phyloP scores from a whole-genome alignment of 2,113 vertebrate genomes.

The Genyomyrus donnyi region DNA sequence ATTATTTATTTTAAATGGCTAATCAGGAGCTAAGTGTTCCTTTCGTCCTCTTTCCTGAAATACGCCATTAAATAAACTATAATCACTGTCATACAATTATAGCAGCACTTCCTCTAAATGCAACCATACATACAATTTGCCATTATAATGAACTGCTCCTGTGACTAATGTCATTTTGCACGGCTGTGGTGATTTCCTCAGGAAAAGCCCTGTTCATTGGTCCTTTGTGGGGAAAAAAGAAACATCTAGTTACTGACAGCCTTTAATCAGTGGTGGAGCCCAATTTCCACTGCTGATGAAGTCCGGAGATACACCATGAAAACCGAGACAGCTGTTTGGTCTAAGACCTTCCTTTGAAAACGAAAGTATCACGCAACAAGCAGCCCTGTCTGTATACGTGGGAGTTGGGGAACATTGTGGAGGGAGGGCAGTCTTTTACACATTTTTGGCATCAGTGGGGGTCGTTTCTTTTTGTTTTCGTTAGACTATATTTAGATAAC shows the following conservation, averaged over 20 bases:
- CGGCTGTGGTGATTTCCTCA: constrained; percentile 38
- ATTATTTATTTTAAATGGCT: constrained; percentile 38
- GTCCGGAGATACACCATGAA: not conserved
- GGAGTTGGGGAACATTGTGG: not conserved
- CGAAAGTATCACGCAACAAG: not conserved
- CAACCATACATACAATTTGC: constrained; percentile 35
- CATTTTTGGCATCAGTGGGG: not conserved
- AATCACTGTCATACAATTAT: constrained; percentile 51
- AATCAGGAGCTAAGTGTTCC: constrained; percentile 37
- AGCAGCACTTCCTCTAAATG: constrained; percentile 35
- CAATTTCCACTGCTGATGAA: not conserved
- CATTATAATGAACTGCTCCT: constrained; percentile 48
- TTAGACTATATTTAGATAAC: not conserved
- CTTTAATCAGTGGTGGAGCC: constrained; percentile 16
- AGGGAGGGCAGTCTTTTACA: not conserved
- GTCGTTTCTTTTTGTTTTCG: not conserved
- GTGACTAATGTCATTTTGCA: constrained; percentile 36
- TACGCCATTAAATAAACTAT: constrained; percentile 45
- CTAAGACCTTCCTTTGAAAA: not conserved
- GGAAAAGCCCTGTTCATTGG: constrained; percentile 25
- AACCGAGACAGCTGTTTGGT: not conserved
- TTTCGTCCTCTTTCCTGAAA: constrained; percentile 40
- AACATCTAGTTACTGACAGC: constrained; percentile 11
- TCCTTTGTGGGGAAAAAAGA: constrained; percentile 17
- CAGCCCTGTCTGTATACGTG: not conserved